A percentile compares a stretch with the other conserved stretches of the same genome.
These are phyloP conservation scores for Mythimna lalbum DNA, from an alignment of 2,888 invertebrate species.

Conservation along the genomic window DNA sequence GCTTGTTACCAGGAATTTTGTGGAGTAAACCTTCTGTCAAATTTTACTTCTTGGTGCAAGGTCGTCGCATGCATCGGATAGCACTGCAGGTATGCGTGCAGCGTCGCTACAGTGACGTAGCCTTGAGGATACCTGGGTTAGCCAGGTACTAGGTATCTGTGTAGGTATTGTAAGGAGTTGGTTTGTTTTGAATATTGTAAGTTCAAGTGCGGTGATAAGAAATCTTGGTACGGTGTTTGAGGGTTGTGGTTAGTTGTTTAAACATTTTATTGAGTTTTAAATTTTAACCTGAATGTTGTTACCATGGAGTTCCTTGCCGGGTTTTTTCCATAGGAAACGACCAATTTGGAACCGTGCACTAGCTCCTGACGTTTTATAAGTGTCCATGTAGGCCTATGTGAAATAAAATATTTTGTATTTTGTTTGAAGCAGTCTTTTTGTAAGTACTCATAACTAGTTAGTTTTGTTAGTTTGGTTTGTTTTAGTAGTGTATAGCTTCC, in stretches of 20 bases:
- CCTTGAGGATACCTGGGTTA: conserved; percentile 51
- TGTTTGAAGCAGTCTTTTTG: too few species aligned
- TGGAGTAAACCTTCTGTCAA: conserved; percentile 7
- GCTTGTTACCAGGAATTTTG: neutral
- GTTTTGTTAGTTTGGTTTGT: too few species aligned
- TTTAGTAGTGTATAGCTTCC: too few species aligned
- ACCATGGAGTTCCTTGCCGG: too few species aligned
- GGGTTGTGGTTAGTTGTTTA: neutral
- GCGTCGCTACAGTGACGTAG: conserved; percentile 36
- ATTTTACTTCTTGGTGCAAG: conserved; percentile 13
- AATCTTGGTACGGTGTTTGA: neutral
- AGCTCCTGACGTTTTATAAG: too few species aligned
- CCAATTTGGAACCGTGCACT: too few species aligned
- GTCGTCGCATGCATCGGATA: conserved; percentile 59
- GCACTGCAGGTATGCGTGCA: conserved; percentile 57
- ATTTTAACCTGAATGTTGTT: too few species aligned
- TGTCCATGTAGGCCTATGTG: too few species aligned
- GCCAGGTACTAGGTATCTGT: conserved; percentile 10
- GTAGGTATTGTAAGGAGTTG: neutral
- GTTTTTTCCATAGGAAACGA: too few species aligned
- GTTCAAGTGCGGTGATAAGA: conserved; percentile 13
- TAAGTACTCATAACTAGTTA: too few species aligned
- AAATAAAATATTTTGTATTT: too few species aligned
- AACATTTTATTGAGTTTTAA: too few species aligned
- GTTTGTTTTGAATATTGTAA: conserved; percentile 8